These are phyloP conservation scores for Campoplex capitator DNA, from an alignment of 2,888 invertebrate genomes.

Conservation along the genomic window DNA sequence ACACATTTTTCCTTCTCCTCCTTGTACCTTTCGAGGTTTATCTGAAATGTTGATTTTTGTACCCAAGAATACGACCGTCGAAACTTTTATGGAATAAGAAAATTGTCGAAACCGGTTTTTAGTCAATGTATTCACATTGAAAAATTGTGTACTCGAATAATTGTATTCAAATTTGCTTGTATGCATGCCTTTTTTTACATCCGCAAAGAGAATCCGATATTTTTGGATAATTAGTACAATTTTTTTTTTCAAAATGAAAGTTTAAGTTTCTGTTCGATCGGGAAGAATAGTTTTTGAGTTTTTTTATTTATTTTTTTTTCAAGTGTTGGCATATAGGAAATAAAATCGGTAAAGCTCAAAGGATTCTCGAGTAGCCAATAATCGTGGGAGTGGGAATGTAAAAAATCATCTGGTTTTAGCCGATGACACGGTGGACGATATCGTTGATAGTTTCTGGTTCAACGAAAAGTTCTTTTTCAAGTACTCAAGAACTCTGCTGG, in stretches of 20 bases:
- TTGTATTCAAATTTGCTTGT: too few species aligned
- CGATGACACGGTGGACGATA: conserved; percentile 38
- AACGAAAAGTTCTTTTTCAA: conserved; percentile 26
- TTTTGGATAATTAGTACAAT: too few species aligned
- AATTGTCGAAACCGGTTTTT: background rate
- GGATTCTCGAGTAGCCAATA: conserved; percentile 41
- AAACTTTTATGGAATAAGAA: background rate
- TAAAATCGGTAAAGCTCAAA: conserved; percentile 63
- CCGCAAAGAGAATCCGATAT: too few species aligned
- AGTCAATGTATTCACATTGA: too few species aligned
- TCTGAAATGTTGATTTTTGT: background rate
- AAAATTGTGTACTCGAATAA: too few species aligned
- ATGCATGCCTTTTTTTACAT: background rate
- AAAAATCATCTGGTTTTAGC: conserved; percentile 39
- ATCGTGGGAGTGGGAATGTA: background rate
- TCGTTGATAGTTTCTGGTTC: conserved; percentile 50
- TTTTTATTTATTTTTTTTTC: background rate
- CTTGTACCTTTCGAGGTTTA: background rate
- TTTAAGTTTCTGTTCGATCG: background rate
- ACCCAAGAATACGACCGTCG: background rate
- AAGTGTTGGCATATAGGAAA: background rate
- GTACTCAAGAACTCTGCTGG: conserved; percentile 30
- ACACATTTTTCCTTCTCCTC: background rate
- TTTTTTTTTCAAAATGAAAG: background rate
- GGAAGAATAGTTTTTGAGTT: background rate